Evolutionary conservation across 2,797 vertebrate genomes (phyloP), one percentile per base, ranked within the genome.

Genomic region (Chelon auratus): DNA sequence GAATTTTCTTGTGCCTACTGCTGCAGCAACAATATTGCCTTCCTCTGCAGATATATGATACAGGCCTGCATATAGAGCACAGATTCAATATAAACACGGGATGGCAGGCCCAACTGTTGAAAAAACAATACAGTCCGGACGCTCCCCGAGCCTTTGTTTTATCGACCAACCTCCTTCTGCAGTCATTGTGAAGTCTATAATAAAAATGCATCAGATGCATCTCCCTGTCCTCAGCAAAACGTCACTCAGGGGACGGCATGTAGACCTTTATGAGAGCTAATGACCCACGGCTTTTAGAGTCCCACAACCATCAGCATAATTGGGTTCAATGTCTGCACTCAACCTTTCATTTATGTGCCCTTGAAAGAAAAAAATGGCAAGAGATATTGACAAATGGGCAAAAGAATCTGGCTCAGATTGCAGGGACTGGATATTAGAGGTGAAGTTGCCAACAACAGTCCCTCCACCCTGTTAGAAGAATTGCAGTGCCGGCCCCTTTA

Each of bases 251-350:
- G 89, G 91, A 91, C 83, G 55, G 78, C 84, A 85, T 88, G 88
- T 86, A 80, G 89, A 92, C 91, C 90, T 94, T 94, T 94, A 93
- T 93, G 91, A 89, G 92, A 92, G 92, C 93, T 94, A 94, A 95
- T 91, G 92, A 92, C 91, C 93, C 87, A 79, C 76, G 30, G 91
- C 92, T 93, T 93, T 95, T 93, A 94, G 89, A 91, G 86, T 93
- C 88, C 86, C 88, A 74, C 85, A 68, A 70, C 91, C 93, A 93
- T 94, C 93, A 94, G 92, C 93, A 93, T 94, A 94, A 94, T 95
- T 93, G 93, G 89, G 91, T 94, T 93, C 90, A 93, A 80, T 83
- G 86, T 84, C 90, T 88, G 76, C 68, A 67, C 88, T 87, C 92
- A 92, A 94, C 91, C 89, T 91, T 86, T 89, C 77, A 9, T 85